Percentiles rank a stretch among this genome's conserved stretches.
phyloP scores from a whole-genome alignment of 2,888 invertebrate species.

The Tridacna gigas region DNA sequence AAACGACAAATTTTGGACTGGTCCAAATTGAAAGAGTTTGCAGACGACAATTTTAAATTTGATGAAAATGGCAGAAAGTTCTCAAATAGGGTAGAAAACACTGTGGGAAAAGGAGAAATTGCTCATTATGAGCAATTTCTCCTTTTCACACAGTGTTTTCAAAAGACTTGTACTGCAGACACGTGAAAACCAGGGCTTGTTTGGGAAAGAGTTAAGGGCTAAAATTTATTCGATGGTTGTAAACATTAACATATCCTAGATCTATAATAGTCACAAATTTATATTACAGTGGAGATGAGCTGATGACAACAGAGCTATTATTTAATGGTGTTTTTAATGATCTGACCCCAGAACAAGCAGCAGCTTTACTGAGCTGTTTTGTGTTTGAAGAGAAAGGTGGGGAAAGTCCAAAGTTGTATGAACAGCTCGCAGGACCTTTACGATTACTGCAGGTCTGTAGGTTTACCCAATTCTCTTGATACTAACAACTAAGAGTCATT shows the following conservation, averaged over 20 bases:
- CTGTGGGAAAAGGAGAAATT: neutral
- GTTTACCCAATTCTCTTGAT: neutral
- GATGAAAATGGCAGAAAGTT: no score
- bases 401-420: conserved; percentile 92
- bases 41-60: no score
- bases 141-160: neutral
- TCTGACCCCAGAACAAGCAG: conserved; percentile 89
- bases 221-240: neutral
- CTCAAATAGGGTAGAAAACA: neutral
- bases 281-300: conserved; percentile 91
- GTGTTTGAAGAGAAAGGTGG: conserved; percentile 91
- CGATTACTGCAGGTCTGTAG: conserved; percentile 91
- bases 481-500: no score
- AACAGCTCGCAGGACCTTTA: conserved; percentile 95
- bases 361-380: conserved; percentile 86
- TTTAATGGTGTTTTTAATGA: conserved; percentile 98
- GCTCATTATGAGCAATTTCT: neutral
- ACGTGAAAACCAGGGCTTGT: neutral
- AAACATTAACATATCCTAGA: neutral
- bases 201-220: neutral
- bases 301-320: conserved; percentile 98
- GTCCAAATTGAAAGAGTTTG: no score
- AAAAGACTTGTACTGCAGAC: neutral
- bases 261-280: neutral
- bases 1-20: no score